A percentile compares a stretch with the other conserved stretches of the same genome.
phyloP scores from a whole-genome alignment of 92 coral and sea anemone species.

The Zoanthus solanderi region DNA sequence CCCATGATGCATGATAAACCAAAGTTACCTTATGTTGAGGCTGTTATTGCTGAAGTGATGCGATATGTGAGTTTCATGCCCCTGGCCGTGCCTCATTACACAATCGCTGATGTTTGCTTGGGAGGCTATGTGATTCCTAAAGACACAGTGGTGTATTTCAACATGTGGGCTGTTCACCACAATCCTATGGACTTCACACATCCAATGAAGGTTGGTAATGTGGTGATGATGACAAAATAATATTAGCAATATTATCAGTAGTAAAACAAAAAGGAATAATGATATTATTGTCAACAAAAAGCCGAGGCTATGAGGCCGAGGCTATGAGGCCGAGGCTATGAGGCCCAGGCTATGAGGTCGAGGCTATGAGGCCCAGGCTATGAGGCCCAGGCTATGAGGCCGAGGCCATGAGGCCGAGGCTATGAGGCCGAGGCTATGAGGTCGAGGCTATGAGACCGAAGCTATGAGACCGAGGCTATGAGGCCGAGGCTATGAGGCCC shows the following conservation, averaged over 20 bases:
- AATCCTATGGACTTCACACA: slow-evolving; percentile 74
- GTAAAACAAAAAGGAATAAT: neutral
- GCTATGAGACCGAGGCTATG: too few species aligned
- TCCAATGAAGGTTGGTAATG: slow-evolving; percentile 60
- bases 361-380: too few species aligned
- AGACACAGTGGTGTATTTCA: slow-evolving; percentile 72
- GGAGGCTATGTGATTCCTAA: slow-evolving; percentile 72
- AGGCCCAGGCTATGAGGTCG: too few species aligned
- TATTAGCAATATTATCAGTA: too few species aligned
- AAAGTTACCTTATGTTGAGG: slow-evolving; percentile 69
- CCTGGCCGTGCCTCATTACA: slow-evolving; percentile 76
- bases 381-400: too few species aligned
- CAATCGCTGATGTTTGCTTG: slow-evolving; percentile 62
- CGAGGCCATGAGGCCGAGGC: too few species aligned
- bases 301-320: too few species aligned
- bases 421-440: too few species aligned
- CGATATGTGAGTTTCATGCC: slow-evolving; percentile 74
- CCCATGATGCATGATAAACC: slow-evolving; percentile 72
- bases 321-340: too few species aligned
- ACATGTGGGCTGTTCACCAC: slow-evolving; percentile 78
- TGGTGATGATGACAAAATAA: too few species aligned
- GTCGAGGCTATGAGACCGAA: too few species aligned
- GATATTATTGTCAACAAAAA: neutral
- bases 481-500: too few species aligned
- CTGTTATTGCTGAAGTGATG: slow-evolving; percentile 66